Evolutionary conservation across 1,140 invertebrate species (phyloP), one percentile per base, ranked within the genome.

Genomic region (Leptoteleia sp.): DNA sequence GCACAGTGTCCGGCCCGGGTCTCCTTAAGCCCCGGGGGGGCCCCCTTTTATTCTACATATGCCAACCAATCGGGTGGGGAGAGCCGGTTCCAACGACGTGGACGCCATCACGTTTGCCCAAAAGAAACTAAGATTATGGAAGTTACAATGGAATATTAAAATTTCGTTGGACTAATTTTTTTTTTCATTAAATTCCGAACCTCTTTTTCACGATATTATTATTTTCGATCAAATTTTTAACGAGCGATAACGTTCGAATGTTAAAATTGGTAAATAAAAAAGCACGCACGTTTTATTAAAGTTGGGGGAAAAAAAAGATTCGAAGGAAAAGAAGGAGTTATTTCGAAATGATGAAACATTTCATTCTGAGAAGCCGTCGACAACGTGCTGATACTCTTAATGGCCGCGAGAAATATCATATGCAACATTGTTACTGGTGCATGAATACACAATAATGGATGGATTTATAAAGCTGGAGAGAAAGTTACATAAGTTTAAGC

Each of bases 41-140:
- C n/a, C 64, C 55, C 52, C 38, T 54, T 40, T 68, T 62, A 68
- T 68, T 62, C 48, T 40, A 15, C 47, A 35, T 37, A 5, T 29
- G 16, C 45, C 45, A 33, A 22, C 40, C 59, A 47, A 54, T 19
- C 16, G 72, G 61, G 87, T 81, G 83, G 86, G 86, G 86, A 86
- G 81, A 89, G 88, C 88, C 87, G 88, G 88, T 89, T 89, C 81
- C 81, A 4, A 81, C 76, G 82, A 84, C 75, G 76, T 62, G 78
- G 83, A 83, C 86, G 87, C 87, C 87, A 89, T 89, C 85, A 83
- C 85, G 80, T 68, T 81, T 72, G 57, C 64, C 25, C 77, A 77
- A 79, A 83, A 84, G 81, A 85, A 88, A 87, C 85, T 87, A 87
- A 86, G 82, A 88, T 88, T 87, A 88, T 72, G 79, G 65, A 71